Evolutionary conservation across 2,113 vertebrate genomes (phyloP).

Genomic region (Plecturocebus donacophilus): DNA sequence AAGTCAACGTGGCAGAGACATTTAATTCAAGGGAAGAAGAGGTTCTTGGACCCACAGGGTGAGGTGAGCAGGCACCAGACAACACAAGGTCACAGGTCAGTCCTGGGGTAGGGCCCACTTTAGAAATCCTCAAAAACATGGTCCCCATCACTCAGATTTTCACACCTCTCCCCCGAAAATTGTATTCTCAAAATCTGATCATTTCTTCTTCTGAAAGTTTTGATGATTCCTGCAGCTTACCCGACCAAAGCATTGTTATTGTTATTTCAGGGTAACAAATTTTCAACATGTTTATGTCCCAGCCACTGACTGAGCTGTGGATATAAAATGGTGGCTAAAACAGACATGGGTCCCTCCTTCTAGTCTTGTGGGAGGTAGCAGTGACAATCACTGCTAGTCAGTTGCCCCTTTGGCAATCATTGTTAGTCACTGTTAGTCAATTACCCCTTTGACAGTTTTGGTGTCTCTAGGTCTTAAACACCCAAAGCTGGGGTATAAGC

Average conservation of each 20-base stretch:
- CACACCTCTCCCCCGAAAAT: background rate
- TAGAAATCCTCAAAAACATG: background rate
- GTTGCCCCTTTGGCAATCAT: background rate
- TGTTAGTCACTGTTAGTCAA: no score
- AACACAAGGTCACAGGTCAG: background rate
- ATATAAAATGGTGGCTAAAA: background rate
- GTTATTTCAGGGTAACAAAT: background rate
- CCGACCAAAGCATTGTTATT: background rate
- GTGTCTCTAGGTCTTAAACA: background rate
- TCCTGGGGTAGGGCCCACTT: background rate
- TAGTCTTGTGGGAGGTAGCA: background rate
- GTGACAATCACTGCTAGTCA: background rate
- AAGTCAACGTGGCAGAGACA: no score
- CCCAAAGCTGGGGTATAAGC: background rate
- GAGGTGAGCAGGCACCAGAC: background rate
- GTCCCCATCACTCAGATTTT: background rate
- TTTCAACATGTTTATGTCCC: background rate
- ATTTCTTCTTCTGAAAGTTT: background rate
- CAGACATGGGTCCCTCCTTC: background rate
- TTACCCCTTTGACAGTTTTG: background rate
- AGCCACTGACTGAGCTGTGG: background rate
- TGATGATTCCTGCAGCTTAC: background rate
- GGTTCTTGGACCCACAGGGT: background rate
- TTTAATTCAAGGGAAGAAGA: background rate
- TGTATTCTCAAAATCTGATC: background rate